Evolutionary conservation across 2,113 vertebrate species (phyloP).

Genomic region (Melospiza georgiana): DNA sequence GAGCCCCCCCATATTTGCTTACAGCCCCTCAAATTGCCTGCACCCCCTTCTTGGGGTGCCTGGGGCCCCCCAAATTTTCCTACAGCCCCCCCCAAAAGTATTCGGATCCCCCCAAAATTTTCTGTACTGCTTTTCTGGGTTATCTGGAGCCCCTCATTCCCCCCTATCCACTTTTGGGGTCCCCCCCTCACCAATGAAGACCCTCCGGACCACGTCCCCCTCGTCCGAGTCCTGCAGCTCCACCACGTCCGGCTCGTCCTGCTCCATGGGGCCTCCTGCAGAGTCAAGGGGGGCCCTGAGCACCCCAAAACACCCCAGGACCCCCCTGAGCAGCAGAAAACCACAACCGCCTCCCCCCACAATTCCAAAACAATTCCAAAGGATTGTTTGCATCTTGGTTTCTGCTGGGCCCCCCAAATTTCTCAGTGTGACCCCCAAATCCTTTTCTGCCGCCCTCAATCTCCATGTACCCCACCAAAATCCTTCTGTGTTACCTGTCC

Average conservation of each 20-base stretch:
- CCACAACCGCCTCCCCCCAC: background rate
- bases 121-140: too few relatives aligned
- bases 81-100: background rate
- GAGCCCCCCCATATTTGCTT: background rate
- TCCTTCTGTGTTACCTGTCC: background rate
- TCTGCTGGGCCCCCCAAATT: too few relatives aligned
- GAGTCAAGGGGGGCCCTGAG: background rate
- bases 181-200: conserved; percentile 21
- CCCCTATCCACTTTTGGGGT: background rate
- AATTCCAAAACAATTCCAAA: background rate
- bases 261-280: background rate
- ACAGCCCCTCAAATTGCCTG: background rate
- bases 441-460: background rate
- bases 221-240: conserved; percentile 31
- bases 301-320: background rate
- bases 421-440: background rate
- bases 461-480: background rate
- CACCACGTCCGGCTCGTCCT: conserved; percentile 4
- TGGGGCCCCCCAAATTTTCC: background rate
- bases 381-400: background rate
- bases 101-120: background rate
- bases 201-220: background rate
- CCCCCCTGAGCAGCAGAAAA: background rate
- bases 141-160: too few relatives aligned
- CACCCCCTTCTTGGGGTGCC: background rate